Evolutionary conservation across 2,888 invertebrate genomes (phyloP).

Genomic region (Cyaniris semiargus): DNA sequence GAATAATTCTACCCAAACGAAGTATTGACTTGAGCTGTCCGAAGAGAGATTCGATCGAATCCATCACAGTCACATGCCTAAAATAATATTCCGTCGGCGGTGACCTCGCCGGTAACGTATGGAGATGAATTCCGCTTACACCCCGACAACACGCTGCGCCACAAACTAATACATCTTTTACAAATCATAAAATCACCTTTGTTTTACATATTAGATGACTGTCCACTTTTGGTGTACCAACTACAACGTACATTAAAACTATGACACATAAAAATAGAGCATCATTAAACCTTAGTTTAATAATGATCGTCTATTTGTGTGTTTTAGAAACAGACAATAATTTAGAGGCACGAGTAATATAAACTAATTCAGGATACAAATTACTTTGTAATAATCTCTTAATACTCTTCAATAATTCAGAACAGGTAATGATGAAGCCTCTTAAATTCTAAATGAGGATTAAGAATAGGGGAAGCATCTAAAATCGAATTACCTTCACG

Average conservation of each 20-base stretch:
- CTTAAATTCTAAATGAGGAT: neutral
- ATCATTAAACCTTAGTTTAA: neutral
- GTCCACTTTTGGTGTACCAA: neutral
- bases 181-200: constrained; percentile 18
- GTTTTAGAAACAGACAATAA: neutral
- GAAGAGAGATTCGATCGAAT: constrained; percentile 70
- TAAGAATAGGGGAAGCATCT: constrained; percentile 1
- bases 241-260: neutral
- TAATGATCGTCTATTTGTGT: too few relatives aligned
- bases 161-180: constrained; percentile 46
- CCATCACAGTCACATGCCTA: constrained; percentile 76
- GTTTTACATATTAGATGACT: constrained; percentile 16
- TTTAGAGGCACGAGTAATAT: too few relatives aligned
- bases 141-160: constrained; percentile 61
- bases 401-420: neutral
- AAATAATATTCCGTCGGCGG: constrained; percentile 67
- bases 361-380: neutral
- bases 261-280: neutral
- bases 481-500: constrained; percentile 19
- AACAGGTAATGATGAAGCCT: neutral
- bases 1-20: constrained; percentile 32
- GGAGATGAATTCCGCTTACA: constrained; percentile 58
- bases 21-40: constrained; percentile 66
- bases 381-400: neutral
- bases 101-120: constrained; percentile 55